Evolutionary conservation across 2,113 vertebrate genomes (phyloP).

Genomic region (Aphyosemion australe): DNA sequence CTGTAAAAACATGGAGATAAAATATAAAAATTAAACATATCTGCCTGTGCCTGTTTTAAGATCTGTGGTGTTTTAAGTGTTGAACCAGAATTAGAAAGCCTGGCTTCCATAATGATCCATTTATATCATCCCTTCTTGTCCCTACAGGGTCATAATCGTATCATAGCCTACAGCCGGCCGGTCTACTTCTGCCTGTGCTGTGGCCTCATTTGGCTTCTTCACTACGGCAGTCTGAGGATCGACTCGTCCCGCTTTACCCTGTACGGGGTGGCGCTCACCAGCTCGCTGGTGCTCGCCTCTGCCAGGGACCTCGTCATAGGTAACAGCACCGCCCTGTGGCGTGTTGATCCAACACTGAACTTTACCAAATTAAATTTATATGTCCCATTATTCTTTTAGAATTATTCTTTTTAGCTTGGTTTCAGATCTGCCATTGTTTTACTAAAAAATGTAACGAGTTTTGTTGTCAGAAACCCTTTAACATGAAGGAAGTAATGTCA

Average conservation of each 20-base stretch:
- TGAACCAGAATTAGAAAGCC: not conserved
- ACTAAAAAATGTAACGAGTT: too few relatives aligned
- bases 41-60: too few relatives aligned
- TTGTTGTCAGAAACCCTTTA: too few relatives aligned
- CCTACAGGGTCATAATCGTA: constrained; percentile 93
- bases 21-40: too few relatives aligned
- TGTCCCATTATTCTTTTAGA: too few relatives aligned
- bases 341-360: not conserved
- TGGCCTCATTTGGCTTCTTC: constrained; percentile 95
- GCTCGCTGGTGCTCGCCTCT: constrained; percentile 89
- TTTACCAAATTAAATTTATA: too few relatives aligned
- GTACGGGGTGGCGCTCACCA: constrained; percentile 92
- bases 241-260: constrained; percentile 86
- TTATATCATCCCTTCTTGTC: constrained; percentile 15
- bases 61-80: not conserved
- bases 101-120: not conserved
- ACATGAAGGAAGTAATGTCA: too few relatives aligned
- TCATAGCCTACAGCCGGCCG: constrained; percentile 98
- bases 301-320: constrained; percentile 96
- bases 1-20: too few relatives aligned
- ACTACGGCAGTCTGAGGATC: constrained; percentile 89
- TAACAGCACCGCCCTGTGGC: constrained; percentile 50
- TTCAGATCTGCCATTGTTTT: too few relatives aligned
- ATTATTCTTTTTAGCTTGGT: too few relatives aligned
- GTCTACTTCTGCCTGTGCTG: constrained; percentile 99